These are phyloP conservation scores for Furnarius figulus DNA, from an alignment of 2,113 vertebrate species.

Conservation along the genomic window DNA sequence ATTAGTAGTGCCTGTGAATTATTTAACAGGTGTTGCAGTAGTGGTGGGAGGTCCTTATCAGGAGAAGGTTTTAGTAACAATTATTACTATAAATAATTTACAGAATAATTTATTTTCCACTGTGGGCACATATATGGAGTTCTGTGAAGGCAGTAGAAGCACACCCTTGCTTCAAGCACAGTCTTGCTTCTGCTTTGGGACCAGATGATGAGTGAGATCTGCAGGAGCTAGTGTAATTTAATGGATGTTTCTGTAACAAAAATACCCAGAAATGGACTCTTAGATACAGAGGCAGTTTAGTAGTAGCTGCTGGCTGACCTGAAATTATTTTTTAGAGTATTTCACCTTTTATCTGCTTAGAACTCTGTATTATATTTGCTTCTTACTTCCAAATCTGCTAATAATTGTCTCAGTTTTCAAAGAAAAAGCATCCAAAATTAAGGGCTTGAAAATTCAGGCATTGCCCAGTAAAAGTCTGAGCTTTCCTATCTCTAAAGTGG, in stretches of 20 bases:
- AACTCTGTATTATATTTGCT: background rate
- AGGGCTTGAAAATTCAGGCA: background rate
- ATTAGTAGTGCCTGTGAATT: background rate
- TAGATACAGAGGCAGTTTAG: background rate
- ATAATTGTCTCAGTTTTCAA: background rate
- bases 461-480: background rate
- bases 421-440: background rate
- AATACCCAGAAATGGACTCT: background rate
- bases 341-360: background rate
- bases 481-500: background rate
- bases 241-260: background rate
- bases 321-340: background rate
- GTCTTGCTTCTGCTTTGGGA: background rate
- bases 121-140: background rate
- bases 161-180: background rate
- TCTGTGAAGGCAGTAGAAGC: background rate
- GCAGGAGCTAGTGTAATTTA: background rate
- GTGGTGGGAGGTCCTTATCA: background rate
- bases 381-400: background rate
- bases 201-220: background rate
- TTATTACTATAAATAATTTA: background rate
- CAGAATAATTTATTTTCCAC: background rate
- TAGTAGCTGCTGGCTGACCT: background rate
- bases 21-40: background rate
- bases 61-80: background rate